Evolutionary conservation across 2,797 vertebrate genomes (phyloP), one percentile per base, ranked within the genome.

Genomic region (Tauraco hartlaubi): DNA sequence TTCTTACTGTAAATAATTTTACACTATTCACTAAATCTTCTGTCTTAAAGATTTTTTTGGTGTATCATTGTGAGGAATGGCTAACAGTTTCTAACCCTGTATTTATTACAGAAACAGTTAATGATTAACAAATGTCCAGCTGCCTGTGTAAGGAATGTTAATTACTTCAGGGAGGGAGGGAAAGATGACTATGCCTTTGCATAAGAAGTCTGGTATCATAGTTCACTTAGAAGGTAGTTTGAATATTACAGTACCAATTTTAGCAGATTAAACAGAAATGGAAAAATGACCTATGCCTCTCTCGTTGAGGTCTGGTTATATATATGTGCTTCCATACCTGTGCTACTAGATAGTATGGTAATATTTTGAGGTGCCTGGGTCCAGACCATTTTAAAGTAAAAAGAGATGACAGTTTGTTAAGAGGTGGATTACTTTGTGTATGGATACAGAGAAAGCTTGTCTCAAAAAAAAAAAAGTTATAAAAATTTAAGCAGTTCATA

Each of bases 51-150:
- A 12, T 39, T 43, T 79, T 46, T 58, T 59, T 55, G 6, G 23
- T 49, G 13, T 52, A 49, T 35, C 5, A 1, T 92, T 76, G 44
- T 85, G 63, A 91, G n/a, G 31, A 89, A 88, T 37, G 48, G 37
- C 49, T 83, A 62, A 64, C 55, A 49, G 31, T 75, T 93, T 85
- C 69, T 48, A 12, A 61, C 58, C 59, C 49, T 59, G 29, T 72
- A 59, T 63, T 74, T 91, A 39, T 82, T 93, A 62, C 56, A 56
- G 73, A 29, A 49, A 35, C 28, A 80, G 95, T 96, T 98, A 98
- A 98, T 97, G 94, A 96, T 97, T 97, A 97, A 97, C 97, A 95
- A 96, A 85, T 94, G 88, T 90, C 89, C 94, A 83, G 80, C 90
- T 93, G 88, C 85, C 95, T 89, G 59, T 92, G 93, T 79, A 94